Percentiles rank a stretch among this genome's conserved stretches.
Evolutionary conservation across 2,113 vertebrate genomes (phyloP).

Genomic region (Oreotragus oreotragus): DNA sequence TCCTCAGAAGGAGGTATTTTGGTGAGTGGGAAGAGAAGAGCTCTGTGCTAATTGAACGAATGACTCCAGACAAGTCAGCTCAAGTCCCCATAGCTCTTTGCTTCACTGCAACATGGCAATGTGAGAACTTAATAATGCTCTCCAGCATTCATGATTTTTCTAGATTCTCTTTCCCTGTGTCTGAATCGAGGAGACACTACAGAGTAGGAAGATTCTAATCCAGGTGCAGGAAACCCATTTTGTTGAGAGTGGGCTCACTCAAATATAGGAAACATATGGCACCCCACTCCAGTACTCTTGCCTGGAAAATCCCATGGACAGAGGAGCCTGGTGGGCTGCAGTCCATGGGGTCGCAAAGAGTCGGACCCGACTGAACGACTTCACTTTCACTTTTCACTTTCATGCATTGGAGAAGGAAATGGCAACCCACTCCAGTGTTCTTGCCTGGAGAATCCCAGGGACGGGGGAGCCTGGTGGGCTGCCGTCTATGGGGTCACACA

Average conservation of each 20-base stretch:
- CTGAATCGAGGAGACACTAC: background rate
- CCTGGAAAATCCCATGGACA: too few species aligned
- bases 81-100: background rate
- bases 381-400: too few species aligned
- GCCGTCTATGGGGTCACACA: too few species aligned
- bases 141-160: background rate
- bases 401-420: too few species aligned
- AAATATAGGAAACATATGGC: background rate
- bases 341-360: too few species aligned
- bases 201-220: background rate
- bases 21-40: background rate
- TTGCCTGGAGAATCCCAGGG: too few species aligned
- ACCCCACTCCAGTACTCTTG: too few species aligned
- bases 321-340: too few species aligned
- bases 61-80: background rate
- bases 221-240: background rate
- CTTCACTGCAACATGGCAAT: background rate
- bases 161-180: background rate
- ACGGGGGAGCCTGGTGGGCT: too few species aligned
- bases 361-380: too few species aligned
- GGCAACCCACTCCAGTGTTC: too few species aligned
- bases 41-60: background rate
- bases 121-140: background rate
- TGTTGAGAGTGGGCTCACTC: background rate
- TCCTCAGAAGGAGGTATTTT: background rate